phyloP scores from a whole-genome alignment of 2,113 vertebrate genomes.

The Saccopteryx bilineata region DNA sequence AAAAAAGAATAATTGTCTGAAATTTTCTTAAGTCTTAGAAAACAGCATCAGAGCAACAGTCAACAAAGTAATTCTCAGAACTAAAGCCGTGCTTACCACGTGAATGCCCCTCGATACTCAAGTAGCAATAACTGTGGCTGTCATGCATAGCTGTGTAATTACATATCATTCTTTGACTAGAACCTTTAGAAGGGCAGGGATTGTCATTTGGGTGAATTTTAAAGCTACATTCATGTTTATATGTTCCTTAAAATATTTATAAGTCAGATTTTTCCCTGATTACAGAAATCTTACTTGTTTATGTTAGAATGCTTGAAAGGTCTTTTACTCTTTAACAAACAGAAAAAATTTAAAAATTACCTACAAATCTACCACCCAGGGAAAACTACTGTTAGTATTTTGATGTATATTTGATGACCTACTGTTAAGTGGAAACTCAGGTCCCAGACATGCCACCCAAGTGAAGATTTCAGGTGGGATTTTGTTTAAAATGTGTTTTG shows the following conservation, averaged over 20 bases:
- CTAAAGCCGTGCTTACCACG: background rate
- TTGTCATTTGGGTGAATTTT: conserved; percentile 43
- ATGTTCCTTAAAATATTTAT: conserved; percentile 46
- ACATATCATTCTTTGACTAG: conserved; percentile 20
- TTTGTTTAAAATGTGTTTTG: conserved; percentile 18
- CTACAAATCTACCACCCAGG: background rate
- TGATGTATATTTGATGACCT: conserved; percentile 37
- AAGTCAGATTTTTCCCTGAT: conserved; percentile 14
- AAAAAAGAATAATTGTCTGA: background rate
- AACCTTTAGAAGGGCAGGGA: conserved; percentile 24
- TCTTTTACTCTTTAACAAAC: conserved; percentile 36
- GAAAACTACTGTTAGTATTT: conserved; percentile 43
- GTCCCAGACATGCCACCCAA: background rate
- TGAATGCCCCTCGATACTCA: background rate
- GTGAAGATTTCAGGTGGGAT: background rate
- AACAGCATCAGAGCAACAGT: conserved; percentile 29
- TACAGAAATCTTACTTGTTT: background rate
- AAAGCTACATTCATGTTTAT: conserved; percentile 3
- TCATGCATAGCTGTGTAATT: background rate
- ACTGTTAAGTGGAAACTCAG: conserved; percentile 6
- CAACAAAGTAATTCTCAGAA: background rate
- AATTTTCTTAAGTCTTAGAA: conserved; percentile 45
- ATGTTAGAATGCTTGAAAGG: conserved; percentile 9
- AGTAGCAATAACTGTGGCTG: background rate
- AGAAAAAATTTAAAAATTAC: conserved; percentile 42